A percentile compares a stretch with the other conserved stretches of the same genome.
These are phyloP conservation scores for Apodemia mormo DNA, from an alignment of 2,888 invertebrate genomes.

Conservation along the genomic window DNA sequence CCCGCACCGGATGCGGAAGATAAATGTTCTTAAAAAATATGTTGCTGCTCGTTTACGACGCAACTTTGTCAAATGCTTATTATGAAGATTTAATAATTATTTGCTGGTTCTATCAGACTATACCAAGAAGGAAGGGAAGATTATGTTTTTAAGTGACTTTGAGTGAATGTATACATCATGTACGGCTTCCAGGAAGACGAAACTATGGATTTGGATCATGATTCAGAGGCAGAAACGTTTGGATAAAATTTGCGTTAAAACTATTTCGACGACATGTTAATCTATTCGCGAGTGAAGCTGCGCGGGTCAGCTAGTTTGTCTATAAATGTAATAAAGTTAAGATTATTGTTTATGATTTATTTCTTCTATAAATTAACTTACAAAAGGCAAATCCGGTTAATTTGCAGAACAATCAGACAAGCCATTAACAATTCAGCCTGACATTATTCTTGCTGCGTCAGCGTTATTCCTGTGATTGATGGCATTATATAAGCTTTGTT, in stretches of 20 bases:
- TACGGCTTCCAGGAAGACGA: too few species aligned
- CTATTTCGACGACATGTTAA: too few species aligned
- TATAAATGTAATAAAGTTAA: not conserved
- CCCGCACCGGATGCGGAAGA: constrained; percentile 2
- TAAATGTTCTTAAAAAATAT: not conserved
- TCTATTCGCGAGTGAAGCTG: too few species aligned
- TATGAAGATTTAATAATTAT: not conserved
- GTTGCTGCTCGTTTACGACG: not conserved
- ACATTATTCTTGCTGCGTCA: not conserved
- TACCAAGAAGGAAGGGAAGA: too few species aligned
- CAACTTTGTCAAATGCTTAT: not conserved
- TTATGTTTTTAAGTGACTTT: too few species aligned
- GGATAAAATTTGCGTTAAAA: too few species aligned
- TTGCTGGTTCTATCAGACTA: not conserved
- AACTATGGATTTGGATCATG: too few species aligned
- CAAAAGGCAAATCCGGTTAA: not conserved
- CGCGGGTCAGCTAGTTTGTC: too few species aligned
- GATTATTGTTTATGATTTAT: not conserved
- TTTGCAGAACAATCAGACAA: not conserved
- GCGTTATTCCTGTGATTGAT: not conserved
- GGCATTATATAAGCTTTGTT: not conserved
- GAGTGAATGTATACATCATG: too few species aligned
- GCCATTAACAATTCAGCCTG: not conserved
- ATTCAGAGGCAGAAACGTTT: too few species aligned
- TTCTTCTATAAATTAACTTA: not conserved